Percentiles rank a stretch among this genome's conserved stretches.
Conservation (phyloP, 2,113 vertebrate species). For the Rhinopithecus roxellana region DNA sequence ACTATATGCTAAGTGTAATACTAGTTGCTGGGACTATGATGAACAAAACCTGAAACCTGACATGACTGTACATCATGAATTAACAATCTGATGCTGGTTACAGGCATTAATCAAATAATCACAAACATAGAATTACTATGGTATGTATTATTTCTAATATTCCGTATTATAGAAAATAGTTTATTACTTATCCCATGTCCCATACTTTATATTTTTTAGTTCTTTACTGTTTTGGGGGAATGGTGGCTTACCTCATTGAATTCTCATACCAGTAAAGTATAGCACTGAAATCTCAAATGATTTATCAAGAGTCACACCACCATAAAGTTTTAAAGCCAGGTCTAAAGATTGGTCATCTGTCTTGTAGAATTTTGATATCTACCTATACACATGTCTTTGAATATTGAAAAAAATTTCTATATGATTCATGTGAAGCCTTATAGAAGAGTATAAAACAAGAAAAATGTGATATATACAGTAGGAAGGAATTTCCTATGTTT, state of each 20-base stretch:
- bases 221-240: slow-evolving; percentile 35
- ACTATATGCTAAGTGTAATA: not conserved
- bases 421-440: not conserved
- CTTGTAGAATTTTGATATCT: not conserved
- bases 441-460: not conserved
- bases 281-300: not conserved
- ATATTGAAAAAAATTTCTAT: slow-evolving; percentile 9
- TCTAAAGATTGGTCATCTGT: not conserved
- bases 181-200: not conserved
- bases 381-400: not conserved
- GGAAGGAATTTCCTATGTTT: slow-evolving; percentile 31
- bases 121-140: not conserved
- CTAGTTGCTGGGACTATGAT: not conserved
- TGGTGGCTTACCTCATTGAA: not conserved
- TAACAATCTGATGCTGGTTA: not conserved
- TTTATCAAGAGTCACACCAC: not conserved
- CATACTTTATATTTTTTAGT: not conserved
- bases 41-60: not conserved
- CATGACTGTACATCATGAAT: not conserved
- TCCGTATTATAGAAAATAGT: not conserved
- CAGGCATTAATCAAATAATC: not conserved
- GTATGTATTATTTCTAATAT: not conserved
- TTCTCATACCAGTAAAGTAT: not conserved
- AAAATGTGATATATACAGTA: not conserved
- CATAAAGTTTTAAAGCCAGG: not conserved